A percentile compares a stretch with the other conserved stretches of the same genome.
Evolutionary conservation across 2,113 vertebrate genomes (phyloP).

Genomic region (Tupaia chinensis): DNA sequence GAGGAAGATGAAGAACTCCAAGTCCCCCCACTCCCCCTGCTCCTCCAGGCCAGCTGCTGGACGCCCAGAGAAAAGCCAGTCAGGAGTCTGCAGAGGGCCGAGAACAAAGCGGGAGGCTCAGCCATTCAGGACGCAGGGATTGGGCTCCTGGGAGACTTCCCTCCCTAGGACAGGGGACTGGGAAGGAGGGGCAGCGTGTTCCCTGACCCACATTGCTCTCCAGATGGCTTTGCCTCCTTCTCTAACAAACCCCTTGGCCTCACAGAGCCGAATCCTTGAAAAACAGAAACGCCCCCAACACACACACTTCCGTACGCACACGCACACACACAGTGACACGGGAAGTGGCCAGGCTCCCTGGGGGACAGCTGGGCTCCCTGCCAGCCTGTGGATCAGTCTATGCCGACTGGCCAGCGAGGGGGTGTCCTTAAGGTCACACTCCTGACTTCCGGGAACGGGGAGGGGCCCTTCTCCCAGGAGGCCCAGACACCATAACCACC

Average conservation of each 20-base stretch:
- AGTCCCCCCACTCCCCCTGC: not conserved
- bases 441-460: not conserved
- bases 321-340: not conserved
- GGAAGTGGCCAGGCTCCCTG: not conserved
- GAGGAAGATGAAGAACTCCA: not conserved
- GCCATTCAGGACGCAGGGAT: not conserved
- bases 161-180: not conserved
- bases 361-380: not conserved
- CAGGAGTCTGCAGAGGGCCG: not conserved
- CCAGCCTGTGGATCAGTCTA: not conserved
- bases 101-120: not conserved
- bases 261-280: constrained; percentile 23
- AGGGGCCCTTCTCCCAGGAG: not conserved
- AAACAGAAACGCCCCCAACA: not conserved
- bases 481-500: not conserved
- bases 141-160: not conserved
- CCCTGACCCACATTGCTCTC: not conserved
- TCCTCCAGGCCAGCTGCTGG: not conserved
- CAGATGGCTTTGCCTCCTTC: not conserved
- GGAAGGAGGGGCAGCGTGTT: not conserved
- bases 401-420: not conserved
- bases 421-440: not conserved
- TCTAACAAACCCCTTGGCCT: not conserved
- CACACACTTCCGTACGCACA: not conserved
- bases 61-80: not conserved